Conservation (phyloP, 2,888 invertebrate genomes). For the Cataglyphis rosenhaueri region DNA sequence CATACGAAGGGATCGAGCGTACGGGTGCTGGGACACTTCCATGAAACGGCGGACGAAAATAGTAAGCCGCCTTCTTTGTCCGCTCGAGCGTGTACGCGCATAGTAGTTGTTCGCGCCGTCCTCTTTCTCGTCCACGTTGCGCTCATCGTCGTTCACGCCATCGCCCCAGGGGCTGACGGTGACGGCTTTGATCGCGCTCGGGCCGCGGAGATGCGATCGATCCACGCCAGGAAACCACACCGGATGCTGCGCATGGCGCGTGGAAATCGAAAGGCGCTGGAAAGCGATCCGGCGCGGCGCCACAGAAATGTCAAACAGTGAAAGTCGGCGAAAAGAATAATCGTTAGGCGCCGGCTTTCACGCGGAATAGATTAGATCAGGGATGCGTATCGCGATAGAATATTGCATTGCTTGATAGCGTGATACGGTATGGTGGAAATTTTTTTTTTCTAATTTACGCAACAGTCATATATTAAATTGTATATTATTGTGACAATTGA, state of each 20-base stretch:
- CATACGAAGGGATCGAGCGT: constrained; percentile 75
- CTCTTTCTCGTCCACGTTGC: constrained; percentile 18
- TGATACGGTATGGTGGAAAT: not conserved
- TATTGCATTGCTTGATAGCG: not conserved
- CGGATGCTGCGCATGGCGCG: constrained; percentile 48
- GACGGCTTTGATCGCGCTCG: constrained; percentile 5
- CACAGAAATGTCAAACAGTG: constrained; percentile 51
- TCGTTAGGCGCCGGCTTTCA: constrained; percentile 31
- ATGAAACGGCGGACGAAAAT: constrained; percentile 74
- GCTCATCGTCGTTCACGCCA: not conserved
- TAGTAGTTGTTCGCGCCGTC: constrained; percentile 9
- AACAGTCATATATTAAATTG: not conserved
- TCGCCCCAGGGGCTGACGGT: not conserved
- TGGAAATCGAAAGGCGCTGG: constrained; percentile 47
- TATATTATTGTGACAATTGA: not conserved
- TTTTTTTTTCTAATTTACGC: not conserved
- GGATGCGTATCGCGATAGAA: constrained; percentile 3
- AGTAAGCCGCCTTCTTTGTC: constrained; percentile 73
- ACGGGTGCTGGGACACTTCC: constrained; percentile 72
- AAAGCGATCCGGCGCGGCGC: constrained; percentile 28
- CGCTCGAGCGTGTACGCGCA: constrained; percentile 60
- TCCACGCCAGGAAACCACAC: constrained; percentile 30
- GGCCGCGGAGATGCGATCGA: constrained; percentile 25
- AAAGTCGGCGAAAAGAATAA: constrained; percentile 42
- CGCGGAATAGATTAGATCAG: constrained; percentile 24